Conservation (phyloP, 2,888 invertebrate species). For the Argynnis bischoffii region DNA sequence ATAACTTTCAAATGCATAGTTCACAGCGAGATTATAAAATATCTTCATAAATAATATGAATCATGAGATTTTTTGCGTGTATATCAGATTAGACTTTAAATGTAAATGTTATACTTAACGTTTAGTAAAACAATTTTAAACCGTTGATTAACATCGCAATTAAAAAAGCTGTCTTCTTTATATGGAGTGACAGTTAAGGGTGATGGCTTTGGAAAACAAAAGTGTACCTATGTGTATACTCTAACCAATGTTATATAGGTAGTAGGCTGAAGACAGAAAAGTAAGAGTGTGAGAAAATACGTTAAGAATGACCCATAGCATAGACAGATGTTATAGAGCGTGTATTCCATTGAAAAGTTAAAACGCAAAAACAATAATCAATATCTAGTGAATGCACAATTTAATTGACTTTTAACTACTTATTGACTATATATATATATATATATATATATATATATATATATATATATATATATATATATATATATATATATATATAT, state of each 20-base stretch:
- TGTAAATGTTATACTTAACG: too few relatives aligned
- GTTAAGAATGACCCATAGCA: conserved; percentile 40
- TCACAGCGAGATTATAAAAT: conserved; percentile 19
- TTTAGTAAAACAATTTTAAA: too few relatives aligned
- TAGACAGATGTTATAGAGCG: conserved; percentile 32
- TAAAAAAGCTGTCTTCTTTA: neutral
- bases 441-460: too few relatives aligned
- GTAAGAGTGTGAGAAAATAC: conserved; percentile 44
- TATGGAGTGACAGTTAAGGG: conserved; percentile 4
- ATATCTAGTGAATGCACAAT: conserved; percentile 2
- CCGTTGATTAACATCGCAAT: neutral
- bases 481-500: too few relatives aligned
- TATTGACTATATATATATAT: too few relatives aligned
- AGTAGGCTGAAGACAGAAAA: conserved; percentile 37
- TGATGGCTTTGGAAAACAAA: conserved; percentile 4
- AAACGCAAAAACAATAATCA: conserved; percentile 22
- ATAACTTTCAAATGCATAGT: conserved; percentile 13
- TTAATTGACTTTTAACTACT: neutral
- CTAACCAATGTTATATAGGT: neutral
- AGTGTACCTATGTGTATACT: conserved; percentile 37
- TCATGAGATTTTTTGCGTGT: neutral
- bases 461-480: too few relatives aligned
- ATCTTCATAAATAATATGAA: neutral
- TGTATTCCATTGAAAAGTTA: conserved; percentile 23
- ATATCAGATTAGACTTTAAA: neutral